Percentiles rank a stretch among this genome's conserved stretches.
These are phyloP conservation scores for Anas platyrhynchos DNA, from an alignment of 2,113 vertebrate genomes.

Conservation along the genomic window DNA sequence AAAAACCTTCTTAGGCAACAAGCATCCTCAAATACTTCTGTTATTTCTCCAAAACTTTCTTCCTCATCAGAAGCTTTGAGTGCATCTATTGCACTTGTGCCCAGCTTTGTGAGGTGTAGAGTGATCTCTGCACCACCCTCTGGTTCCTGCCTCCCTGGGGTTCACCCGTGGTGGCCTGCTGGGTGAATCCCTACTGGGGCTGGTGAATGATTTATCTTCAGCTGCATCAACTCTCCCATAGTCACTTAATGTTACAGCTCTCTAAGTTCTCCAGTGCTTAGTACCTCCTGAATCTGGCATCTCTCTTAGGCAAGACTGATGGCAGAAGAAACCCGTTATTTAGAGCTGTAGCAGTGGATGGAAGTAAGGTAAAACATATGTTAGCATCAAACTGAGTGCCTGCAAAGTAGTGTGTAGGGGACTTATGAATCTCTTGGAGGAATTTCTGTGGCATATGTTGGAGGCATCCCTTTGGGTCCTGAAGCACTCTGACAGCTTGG, in stretches of 20 bases:
- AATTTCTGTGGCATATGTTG: not conserved
- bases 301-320: not conserved
- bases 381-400: not conserved
- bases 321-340: not conserved
- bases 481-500: not conserved
- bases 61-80: not conserved
- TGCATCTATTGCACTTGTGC: rapidly evolving
- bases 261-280: not conserved
- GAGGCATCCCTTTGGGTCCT: not conserved
- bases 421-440: not conserved
- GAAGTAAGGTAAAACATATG: not conserved
- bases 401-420: not conserved
- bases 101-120: not conserved
- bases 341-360: not conserved
- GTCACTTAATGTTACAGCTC: not conserved
- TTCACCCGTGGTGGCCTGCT: not conserved
- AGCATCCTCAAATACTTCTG: not conserved
- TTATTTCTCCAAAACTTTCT: not conserved
- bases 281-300: not conserved
- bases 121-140: not conserved
- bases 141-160: not conserved
- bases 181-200: not conserved
- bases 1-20: not conserved
- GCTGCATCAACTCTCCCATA: not conserved
- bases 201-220: not conserved